phyloP scores from a whole-genome alignment of 2,888 invertebrate species.

The Chrysina gloriosa region DNA sequence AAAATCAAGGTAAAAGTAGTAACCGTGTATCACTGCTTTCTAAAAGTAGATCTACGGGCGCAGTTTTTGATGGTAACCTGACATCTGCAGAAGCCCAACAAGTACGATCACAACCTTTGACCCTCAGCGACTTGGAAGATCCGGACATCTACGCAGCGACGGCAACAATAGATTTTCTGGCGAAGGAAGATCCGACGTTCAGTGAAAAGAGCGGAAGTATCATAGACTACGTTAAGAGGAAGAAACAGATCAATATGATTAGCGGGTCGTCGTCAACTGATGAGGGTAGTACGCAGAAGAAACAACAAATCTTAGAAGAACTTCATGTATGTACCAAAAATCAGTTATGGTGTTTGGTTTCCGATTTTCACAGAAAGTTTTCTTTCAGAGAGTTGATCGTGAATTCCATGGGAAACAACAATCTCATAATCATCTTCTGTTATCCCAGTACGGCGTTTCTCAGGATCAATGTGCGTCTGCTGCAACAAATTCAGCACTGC shows the following conservation, averaged over 20 bases:
- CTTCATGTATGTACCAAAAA: constrained; percentile 63
- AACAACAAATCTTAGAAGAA: constrained; percentile 79
- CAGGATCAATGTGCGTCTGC: constrained; percentile 58
- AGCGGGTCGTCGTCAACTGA: constrained; percentile 52
- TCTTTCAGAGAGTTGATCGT: constrained; percentile 70
- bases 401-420: constrained; percentile 71
- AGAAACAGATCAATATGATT: constrained; percentile 57
- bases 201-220: constrained; percentile 65
- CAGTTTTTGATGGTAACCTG: constrained; percentile 66
- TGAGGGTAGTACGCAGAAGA: constrained; percentile 75
- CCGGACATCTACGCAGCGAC: constrained; percentile 57
- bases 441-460: constrained; percentile 59
- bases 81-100: constrained; percentile 72
- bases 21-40: constrained; percentile 66
- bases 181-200: constrained; percentile 67
- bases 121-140: constrained; percentile 60
- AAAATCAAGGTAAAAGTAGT: constrained; percentile 53
- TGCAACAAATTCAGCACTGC: constrained; percentile 59
- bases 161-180: constrained; percentile 61
- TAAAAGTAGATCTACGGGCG: constrained; percentile 67
- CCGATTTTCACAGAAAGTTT: constrained; percentile 11
- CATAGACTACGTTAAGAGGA: constrained; percentile 63
- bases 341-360: too few relatives aligned
- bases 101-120: constrained; percentile 65
- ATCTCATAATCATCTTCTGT: constrained; percentile 57